These are phyloP conservation scores for Diachasma alloeum DNA, from an alignment of 1,140 invertebrate genomes.

Conservation along the genomic window DNA sequence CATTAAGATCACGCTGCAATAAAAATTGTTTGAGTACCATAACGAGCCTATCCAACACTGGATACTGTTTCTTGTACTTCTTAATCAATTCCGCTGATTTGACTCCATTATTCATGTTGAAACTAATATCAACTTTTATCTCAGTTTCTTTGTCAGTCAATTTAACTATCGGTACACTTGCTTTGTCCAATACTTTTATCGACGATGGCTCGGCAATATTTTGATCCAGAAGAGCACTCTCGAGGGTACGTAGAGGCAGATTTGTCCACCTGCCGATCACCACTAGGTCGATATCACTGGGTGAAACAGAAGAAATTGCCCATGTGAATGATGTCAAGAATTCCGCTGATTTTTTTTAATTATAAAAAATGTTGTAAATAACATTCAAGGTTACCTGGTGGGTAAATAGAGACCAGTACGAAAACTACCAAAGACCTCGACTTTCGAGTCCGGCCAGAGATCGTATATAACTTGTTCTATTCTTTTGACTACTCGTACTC, in stretches of 20 bases:
- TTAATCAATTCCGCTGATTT: constrained; percentile 96
- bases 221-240: constrained; percentile 86
- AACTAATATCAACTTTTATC: constrained; percentile 96
- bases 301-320: constrained; percentile 81
- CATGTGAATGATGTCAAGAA: constrained; percentile 57
- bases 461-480: constrained; percentile 87
- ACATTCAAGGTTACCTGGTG: constrained; percentile 72
- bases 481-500: constrained; percentile 85
- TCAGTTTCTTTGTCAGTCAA: constrained; percentile 94
- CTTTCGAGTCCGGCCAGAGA: constrained; percentile 89
- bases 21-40: constrained; percentile 98
- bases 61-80: constrained; percentile 80
- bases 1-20: constrained; percentile 95
- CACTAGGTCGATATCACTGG: constrained; percentile 96
- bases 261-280: constrained; percentile 95
- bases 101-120: constrained; percentile 96
- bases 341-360: background rate
- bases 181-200: constrained; percentile 96
- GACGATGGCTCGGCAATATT: constrained; percentile 87
- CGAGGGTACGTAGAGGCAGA: constrained; percentile 87
- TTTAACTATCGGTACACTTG: constrained; percentile 97
- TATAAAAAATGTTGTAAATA: constrained; percentile 12
- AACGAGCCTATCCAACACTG: constrained; percentile 90
- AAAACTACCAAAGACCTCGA: constrained; percentile 96
- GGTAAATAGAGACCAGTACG: constrained; percentile 94